phyloP scores from a whole-genome alignment of 2,888 invertebrate species.

The Idaea straminata region DNA sequence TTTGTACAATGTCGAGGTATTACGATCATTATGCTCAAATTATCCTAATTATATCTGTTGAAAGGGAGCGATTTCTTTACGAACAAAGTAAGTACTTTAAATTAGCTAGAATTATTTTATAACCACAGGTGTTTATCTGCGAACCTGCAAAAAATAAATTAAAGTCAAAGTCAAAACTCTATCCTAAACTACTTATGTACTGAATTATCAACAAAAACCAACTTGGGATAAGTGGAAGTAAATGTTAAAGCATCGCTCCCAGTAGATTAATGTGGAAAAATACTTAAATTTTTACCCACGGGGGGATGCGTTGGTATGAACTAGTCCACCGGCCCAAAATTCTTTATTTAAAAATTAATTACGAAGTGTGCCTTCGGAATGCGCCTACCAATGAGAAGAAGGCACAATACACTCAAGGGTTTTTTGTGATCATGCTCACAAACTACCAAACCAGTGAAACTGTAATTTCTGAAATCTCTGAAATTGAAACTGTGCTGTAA shows the following conservation, averaged over 20 bases:
- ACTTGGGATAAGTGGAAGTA: too few relatives aligned
- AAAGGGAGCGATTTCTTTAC: background rate
- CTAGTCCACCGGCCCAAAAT: too few relatives aligned
- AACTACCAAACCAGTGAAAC: conserved; percentile 11
- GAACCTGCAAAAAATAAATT: background rate
- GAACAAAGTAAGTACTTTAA: background rate
- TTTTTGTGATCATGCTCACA: background rate
- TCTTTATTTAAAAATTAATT: too few relatives aligned
- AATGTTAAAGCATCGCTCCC: too few relatives aligned
- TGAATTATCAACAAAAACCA: too few relatives aligned
- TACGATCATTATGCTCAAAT: background rate
- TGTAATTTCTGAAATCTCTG: conserved; percentile 10
- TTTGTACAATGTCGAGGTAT: background rate
- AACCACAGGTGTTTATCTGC: background rate
- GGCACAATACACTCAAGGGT: too few relatives aligned
- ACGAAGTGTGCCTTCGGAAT: too few relatives aligned
- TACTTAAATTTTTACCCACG: too few relatives aligned
- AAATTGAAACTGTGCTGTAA: conserved; percentile 11
- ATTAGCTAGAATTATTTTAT: background rate
- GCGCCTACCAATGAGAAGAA: too few relatives aligned
- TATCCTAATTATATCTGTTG: background rate
- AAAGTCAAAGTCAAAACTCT: background rate
- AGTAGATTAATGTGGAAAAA: too few relatives aligned
- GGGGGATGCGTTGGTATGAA: too few relatives aligned
- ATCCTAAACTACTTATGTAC: too few relatives aligned